A percentile compares a stretch with the other conserved stretches of the same genome.
These are phyloP conservation scores for Oreotragus oreotragus DNA, from an alignment of 2,113 vertebrate species.

Conservation along the genomic window DNA sequence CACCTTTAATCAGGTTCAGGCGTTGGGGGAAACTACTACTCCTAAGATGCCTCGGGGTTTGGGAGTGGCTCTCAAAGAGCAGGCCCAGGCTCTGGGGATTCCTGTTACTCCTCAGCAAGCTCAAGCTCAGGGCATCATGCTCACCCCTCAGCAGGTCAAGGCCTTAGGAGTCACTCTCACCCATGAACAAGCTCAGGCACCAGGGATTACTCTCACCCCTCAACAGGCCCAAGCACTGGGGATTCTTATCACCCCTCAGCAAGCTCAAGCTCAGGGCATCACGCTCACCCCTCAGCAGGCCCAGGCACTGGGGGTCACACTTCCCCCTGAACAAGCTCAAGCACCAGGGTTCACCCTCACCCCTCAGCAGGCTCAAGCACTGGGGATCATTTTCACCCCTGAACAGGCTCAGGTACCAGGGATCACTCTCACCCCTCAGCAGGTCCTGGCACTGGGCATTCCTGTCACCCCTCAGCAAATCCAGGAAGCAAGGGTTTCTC, in stretches of 20 bases:
- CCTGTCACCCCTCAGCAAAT: rapidly evolving
- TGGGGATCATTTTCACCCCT: rapidly evolving
- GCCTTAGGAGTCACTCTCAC: neutral
- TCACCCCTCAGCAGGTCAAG: neutral
- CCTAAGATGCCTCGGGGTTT: neutral
- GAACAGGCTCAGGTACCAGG: rapidly evolving
- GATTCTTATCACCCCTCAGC: neutral
- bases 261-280: neutral
- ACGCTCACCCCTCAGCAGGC: neutral
- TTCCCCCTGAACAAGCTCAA: rapidly evolving
- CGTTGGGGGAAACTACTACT: rapidly evolving
- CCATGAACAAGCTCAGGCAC: neutral
- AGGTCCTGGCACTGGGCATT: rapidly evolving
- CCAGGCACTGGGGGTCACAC: too few relatives aligned
- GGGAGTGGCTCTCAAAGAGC: neutral
- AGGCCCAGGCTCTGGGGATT: neutral
- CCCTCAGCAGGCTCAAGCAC: neutral
- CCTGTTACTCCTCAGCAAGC: neutral
- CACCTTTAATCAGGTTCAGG: neutral
- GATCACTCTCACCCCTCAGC: neutral
- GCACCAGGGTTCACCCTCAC: neutral
- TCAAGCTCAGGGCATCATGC: neutral
- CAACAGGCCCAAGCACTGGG: neutral
- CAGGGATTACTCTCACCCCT: neutral
- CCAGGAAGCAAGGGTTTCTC: too few relatives aligned